Percentiles rank a stretch among this genome's conserved stretches.
Conservation (phyloP, 2,888 invertebrate genomes). For the Omphaloscelis lunosa region DNA sequence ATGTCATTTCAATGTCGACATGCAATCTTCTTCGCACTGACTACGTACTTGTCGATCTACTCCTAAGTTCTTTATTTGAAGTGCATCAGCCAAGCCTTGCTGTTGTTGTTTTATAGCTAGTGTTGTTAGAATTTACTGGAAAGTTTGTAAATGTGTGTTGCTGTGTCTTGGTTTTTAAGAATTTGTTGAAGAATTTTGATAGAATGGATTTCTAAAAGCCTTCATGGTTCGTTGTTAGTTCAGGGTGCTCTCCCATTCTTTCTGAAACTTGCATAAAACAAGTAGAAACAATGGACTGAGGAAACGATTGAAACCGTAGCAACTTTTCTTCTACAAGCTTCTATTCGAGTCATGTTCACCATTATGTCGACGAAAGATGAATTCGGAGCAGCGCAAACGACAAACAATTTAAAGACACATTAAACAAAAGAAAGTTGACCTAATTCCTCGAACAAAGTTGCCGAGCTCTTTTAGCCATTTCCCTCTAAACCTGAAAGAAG, state of each 20-base stretch:
- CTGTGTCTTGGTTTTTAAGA: too few species aligned
- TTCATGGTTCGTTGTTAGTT: background rate
- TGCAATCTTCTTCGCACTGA: constrained; percentile 34
- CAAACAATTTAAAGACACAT: background rate
- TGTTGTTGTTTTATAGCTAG: background rate
- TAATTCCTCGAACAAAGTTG: background rate
- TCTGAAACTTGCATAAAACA: background rate
- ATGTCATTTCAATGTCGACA: constrained; percentile 33
- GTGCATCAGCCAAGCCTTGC: constrained; percentile 13
- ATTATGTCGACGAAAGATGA: background rate
- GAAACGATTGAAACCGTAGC: background rate
- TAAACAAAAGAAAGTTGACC: background rate
- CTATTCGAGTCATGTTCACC: background rate
- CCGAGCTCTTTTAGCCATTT: constrained; percentile 20
- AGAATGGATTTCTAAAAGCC: background rate
- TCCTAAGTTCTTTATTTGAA: constrained; percentile 30
- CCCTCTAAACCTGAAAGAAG: background rate
- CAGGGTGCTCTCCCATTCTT: background rate
- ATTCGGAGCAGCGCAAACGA: background rate
- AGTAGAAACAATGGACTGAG: background rate
- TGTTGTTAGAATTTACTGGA: background rate
- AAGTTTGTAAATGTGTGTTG: background rate
- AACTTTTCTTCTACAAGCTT: background rate
- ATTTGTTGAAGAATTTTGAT: background rate
- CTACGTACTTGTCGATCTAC: constrained; percentile 29